These are phyloP conservation scores for Onychorhynchus coronatus DNA, from an alignment of 2,113 vertebrate species.

Conservation along the genomic window DNA sequence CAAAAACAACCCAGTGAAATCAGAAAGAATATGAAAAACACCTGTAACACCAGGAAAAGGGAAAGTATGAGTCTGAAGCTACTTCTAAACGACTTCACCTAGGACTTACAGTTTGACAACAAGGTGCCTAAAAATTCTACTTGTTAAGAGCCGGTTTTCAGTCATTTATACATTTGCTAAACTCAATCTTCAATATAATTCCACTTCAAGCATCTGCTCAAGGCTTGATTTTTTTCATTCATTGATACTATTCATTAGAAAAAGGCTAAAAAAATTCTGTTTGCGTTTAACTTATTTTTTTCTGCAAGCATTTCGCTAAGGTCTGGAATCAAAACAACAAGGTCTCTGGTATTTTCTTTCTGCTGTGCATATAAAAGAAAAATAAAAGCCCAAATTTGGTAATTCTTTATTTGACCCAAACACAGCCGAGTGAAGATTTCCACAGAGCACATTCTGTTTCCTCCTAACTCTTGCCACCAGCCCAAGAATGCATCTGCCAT, in stretches of 20 bases:
- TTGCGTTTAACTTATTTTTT: not conserved
- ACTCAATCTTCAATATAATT: not conserved
- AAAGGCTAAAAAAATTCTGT: not conserved
- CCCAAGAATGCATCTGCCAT: not conserved
- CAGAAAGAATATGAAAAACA: not conserved
- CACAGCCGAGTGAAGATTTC: not conserved
- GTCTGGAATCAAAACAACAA: not conserved
- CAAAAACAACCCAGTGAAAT: not conserved
- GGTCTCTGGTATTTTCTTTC: not conserved
- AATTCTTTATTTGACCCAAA: not conserved
- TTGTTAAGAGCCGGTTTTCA: not conserved
- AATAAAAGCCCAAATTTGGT: not conserved
- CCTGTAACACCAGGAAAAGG: not conserved
- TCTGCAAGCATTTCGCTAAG: not conserved
- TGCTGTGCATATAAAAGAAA: not conserved
- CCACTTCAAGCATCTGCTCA: not conserved
- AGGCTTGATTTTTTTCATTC: not conserved
- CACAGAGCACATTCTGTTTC: not conserved
- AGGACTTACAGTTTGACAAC: not conserved
- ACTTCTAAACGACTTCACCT: not conserved
- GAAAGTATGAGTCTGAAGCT: not conserved
- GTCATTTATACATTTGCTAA: not conserved
- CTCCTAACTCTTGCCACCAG: not conserved
- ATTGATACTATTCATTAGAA: slow-evolving; percentile 2
- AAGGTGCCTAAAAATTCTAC: not conserved